These are phyloP conservation scores for Loris lydekkerianus DNA, from an alignment of 2,797 vertebrate genomes.

Conservation along the genomic window DNA sequence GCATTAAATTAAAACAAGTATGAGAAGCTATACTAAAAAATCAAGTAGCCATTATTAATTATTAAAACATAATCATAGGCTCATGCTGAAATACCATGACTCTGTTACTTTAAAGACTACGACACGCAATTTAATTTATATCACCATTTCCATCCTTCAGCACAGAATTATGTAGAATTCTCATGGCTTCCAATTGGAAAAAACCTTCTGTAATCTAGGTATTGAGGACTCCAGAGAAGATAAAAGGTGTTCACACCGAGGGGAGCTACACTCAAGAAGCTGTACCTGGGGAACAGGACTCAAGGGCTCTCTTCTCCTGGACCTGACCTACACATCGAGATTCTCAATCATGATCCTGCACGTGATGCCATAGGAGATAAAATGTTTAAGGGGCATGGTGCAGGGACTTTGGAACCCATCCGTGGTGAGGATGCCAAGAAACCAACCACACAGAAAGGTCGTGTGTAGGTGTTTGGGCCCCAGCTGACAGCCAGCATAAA, in stretches of 20 bases:
- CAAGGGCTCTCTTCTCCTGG: too few relatives aligned
- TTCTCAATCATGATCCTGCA: too few relatives aligned
- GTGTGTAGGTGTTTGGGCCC: neutral
- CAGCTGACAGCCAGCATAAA: neutral
- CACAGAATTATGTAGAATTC: constrained; percentile 13
- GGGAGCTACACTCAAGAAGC: too few relatives aligned
- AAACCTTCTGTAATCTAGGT: neutral
- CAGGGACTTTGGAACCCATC: neutral
- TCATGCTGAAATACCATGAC: neutral
- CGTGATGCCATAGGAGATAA: too few relatives aligned
- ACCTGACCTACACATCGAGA: too few relatives aligned
- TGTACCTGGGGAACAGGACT: too few relatives aligned
- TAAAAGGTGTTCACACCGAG: neutral
- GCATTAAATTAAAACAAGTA: too few relatives aligned
- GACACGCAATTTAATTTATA: neutral
- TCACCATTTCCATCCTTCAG: neutral
- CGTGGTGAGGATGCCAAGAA: neutral
- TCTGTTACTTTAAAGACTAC: neutral
- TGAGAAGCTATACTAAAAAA: too few relatives aligned
- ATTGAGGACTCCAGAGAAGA: neutral
- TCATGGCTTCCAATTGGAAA: neutral
- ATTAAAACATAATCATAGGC: neutral
- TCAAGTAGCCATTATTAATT: too few relatives aligned
- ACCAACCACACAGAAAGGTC: neutral
- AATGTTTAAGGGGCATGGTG: too few relatives aligned